Percentiles rank a stretch among this genome's conserved stretches.
phyloP scores from a whole-genome alignment of 2,888 invertebrate genomes.

The Prionchulus punctatus region DNA sequence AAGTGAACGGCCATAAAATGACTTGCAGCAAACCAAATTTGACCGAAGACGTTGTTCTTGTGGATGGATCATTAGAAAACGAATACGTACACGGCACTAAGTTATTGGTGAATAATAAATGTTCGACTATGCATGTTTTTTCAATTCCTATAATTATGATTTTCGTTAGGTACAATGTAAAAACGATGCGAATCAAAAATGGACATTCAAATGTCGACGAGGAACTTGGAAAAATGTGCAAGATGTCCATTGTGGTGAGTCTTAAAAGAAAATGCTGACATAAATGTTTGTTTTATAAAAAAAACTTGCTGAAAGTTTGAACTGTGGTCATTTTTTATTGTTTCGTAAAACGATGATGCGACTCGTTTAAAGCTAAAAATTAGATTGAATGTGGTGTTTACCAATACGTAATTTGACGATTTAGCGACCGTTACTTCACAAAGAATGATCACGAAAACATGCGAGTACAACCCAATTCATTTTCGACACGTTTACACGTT shows the following conservation, averaged over 20 bases:
- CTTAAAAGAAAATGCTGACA: neutral
- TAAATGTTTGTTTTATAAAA: neutral
- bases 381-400: too few species aligned
- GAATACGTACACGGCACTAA: neutral
- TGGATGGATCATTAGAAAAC: neutral
- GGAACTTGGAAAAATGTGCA: constrained; percentile 8
- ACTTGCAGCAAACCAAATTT: constrained; percentile 7
- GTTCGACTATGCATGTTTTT: neutral
- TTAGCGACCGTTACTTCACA: too few species aligned
- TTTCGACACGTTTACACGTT: neutral
- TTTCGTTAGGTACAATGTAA: constrained; percentile 2
- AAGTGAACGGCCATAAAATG: neutral
- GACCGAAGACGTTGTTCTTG: neutral
- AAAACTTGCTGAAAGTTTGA: too few species aligned
- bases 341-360: too few species aligned
- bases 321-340: too few species aligned
- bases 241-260: neutral
- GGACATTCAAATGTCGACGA: constrained; percentile 7
- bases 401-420: too few species aligned
- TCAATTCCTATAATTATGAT: neutral
- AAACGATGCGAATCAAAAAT: neutral
- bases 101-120: neutral
- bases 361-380: too few species aligned
- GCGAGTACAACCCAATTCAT: neutral
- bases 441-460: neutral